A percentile compares a stretch with the other conserved stretches of the same genome.
Evolutionary conservation across 2,113 vertebrate genomes (phyloP).

Genomic region (Callaeas wilsoni): DNA sequence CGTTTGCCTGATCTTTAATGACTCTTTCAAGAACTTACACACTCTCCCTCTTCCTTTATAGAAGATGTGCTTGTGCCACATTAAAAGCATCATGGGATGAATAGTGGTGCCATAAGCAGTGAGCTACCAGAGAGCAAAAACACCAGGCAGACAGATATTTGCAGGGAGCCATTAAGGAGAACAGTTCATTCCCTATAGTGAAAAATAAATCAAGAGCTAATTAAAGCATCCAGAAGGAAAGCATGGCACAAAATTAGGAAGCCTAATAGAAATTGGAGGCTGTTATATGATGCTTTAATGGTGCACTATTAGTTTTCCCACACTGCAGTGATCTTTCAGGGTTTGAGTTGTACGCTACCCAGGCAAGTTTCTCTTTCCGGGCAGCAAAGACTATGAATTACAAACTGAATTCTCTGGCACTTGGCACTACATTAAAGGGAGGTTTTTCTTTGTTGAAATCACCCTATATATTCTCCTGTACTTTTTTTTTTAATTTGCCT

Average conservation of each 20-base stretch:
- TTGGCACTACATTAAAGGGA: constrained; percentile 28
- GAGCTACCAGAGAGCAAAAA: constrained; percentile 22
- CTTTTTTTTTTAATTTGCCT: not conserved
- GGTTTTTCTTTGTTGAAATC: constrained; percentile 19
- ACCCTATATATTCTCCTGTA: not conserved
- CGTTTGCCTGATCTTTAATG: not conserved
- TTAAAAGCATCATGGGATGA: constrained; percentile 5
- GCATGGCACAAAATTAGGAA: constrained; percentile 50
- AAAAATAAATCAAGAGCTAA: constrained; percentile 68
- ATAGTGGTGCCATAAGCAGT: constrained; percentile 16
- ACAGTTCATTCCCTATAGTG: constrained; percentile 26
- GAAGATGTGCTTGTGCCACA: not conserved
- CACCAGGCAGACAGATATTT: constrained; percentile 53
- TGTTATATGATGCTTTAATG: constrained; percentile 36
- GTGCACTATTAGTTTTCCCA: constrained; percentile 28
- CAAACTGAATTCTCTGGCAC: not conserved
- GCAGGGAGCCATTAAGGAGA: constrained; percentile 51
- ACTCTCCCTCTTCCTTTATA: not conserved
- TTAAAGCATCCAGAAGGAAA: constrained; percentile 62
- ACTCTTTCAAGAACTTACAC: not conserved
- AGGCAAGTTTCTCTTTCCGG: not conserved
- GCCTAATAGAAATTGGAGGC: constrained; percentile 38
- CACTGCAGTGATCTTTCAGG: constrained; percentile 19
- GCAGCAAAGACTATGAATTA: not conserved
- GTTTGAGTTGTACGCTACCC: not conserved